Conservation (phyloP, 2,888 invertebrate species). For the Acanthosepion pharaonis region DNA sequence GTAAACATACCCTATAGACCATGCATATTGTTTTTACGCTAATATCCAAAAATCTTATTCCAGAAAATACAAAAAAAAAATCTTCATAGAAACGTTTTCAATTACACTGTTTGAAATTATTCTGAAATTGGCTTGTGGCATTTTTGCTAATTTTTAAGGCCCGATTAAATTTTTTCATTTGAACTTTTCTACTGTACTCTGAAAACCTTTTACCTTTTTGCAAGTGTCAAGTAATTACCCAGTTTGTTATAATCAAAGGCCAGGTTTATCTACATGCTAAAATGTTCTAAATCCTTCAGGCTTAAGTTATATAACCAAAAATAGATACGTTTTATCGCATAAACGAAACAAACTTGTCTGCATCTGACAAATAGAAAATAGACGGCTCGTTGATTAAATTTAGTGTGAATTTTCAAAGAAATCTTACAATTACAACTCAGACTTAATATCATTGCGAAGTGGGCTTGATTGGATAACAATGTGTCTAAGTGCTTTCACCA, state of each 20-base stretch:
- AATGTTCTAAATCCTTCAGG: neutral
- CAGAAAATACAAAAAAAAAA: too few species aligned
- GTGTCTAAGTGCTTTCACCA: slow-evolving; percentile 33
- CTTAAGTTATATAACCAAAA: neutral
- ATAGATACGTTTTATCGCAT: neutral
- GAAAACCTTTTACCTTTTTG: too few species aligned
- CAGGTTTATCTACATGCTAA: neutral
- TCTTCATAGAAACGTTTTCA: too few species aligned
- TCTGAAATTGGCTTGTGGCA: too few species aligned
- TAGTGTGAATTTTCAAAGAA: neutral
- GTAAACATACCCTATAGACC: too few species aligned
- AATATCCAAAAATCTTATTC: too few species aligned
- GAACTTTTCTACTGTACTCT: too few species aligned
- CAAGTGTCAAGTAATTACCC: neutral
- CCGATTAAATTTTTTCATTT: too few species aligned
- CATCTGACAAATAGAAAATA: neutral
- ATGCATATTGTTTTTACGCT: too few species aligned
- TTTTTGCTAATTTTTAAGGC: too few species aligned
- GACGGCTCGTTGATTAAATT: neutral
- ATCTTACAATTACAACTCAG: neutral
- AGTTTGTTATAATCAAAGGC: neutral
- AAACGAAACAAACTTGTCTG: neutral
- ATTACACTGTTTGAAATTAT: too few species aligned
- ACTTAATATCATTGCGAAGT: neutral
- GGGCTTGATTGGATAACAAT: neutral